phyloP scores from a whole-genome alignment of 2,888 invertebrate genomes.

The Glaucopsyche alexis region DNA sequence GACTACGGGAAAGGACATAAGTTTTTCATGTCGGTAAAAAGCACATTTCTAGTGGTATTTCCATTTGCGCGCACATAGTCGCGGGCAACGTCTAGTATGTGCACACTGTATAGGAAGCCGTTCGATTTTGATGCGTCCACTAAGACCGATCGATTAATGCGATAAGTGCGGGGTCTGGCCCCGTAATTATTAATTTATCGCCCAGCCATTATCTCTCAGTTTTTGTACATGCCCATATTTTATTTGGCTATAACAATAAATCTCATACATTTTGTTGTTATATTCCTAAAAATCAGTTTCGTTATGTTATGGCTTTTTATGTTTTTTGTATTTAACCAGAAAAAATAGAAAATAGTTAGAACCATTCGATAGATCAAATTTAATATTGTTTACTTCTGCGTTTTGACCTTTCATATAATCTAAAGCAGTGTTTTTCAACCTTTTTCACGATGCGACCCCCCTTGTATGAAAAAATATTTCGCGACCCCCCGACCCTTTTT shows the following conservation, averaged over 20 bases:
- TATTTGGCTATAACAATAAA: constrained; percentile 26
- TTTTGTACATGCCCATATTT: constrained; percentile 34
- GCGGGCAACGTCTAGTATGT: not conserved
- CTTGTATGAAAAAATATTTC: too few relatives aligned
- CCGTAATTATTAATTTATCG: constrained; percentile 65
- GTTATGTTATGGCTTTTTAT: not conserved
- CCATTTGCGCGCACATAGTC: too few relatives aligned
- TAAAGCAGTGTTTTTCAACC: too few relatives aligned
- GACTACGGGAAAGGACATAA: too few relatives aligned
- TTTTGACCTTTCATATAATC: too few relatives aligned
- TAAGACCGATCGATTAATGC: constrained; percentile 63
- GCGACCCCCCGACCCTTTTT: too few relatives aligned
- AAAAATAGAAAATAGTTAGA: too few relatives aligned
- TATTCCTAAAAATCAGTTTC: not conserved
- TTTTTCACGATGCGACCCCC: too few relatives aligned
- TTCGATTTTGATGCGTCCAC: constrained; percentile 37
- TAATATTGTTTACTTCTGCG: too few relatives aligned
- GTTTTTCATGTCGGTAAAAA: too few relatives aligned
- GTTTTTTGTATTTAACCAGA: not conserved
- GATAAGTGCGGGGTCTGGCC: constrained; percentile 60
- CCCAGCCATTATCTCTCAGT: constrained; percentile 47
- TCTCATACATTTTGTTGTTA: not conserved
- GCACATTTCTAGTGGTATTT: too few relatives aligned
- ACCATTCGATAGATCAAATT: too few relatives aligned
- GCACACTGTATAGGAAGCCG: constrained; percentile 39